Base-by-base conservation (phyloP, 2,113 vertebrate species). In the Terrapene triunguis region DNA sequence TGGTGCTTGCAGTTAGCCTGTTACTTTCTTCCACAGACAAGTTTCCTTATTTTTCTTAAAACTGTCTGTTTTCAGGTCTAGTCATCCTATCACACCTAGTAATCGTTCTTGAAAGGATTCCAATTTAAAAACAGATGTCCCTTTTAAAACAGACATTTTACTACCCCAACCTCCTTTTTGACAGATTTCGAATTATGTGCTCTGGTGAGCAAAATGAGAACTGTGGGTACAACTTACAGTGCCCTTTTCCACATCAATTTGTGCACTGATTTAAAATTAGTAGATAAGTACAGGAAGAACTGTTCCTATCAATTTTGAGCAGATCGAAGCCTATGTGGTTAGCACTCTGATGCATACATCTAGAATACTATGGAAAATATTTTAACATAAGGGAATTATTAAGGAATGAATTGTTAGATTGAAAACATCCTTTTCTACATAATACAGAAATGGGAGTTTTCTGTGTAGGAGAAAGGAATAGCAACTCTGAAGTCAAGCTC, bases 391-490 rank as follows among this genome's bases (percentile, higher is more conserved):
- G 25, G 44, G 65, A 89, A 91, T 96, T 92, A 84, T 74, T 89
- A 92, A 88, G 54, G 87, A 87, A 89, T 95, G 91, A 95, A 54
- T 84, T 72, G 88, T 79, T 32, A 87, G 88, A 86, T 92, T 87
- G 69, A 90, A 94, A 95, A 93, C 80, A 84, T 57, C 82, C 32
- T 35, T 57, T 90, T 42, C 4, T 91, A 91, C 94, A 93, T 82
- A 96, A 92, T 80, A 94, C 90, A 50, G 72, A 65, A 87, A 89
- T 29, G 85, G 89, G 78, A 94, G 81, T 38, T 16, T 85, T 89
- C 6, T 4, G 81, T 87, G 90, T 95, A 94, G 96, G 95, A 97
- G 89, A 89, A 89, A 48, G 53, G 97, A 96, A 85, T 94, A 96
- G 65, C 76, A 87, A 5, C 51, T 78, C 80, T 96, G 88, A 88